Conservation (phyloP, 2,113 vertebrate species). For the Pleuronectes platessa region DNA sequence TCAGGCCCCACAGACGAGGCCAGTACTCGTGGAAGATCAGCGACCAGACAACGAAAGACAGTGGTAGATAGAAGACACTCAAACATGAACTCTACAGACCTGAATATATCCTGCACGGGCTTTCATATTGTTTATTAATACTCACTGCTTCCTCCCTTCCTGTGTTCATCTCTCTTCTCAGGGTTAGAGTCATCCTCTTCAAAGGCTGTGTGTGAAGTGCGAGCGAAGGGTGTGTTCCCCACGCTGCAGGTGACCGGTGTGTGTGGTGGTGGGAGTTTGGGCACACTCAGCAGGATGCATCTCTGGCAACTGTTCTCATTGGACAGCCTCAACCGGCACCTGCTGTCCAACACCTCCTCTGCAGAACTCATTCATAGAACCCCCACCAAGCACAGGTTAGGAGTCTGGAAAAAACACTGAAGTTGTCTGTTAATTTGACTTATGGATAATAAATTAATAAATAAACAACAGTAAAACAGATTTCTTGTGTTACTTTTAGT, state of each 20-base stretch:
- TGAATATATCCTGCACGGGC: background rate
- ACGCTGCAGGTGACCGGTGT: conserved; percentile 82
- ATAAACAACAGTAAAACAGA: too few relatives aligned
- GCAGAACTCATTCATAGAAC: conserved; percentile 83
- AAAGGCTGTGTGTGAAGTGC: conserved; percentile 80
- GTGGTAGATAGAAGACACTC: conserved; percentile 54
- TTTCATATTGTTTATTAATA: background rate
- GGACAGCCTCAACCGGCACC: conserved; percentile 85
- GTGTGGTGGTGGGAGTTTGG: conserved; percentile 77
- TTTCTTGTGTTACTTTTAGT: too few relatives aligned
- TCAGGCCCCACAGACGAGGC: conserved; percentile 73
- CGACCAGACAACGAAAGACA: conserved; percentile 78
- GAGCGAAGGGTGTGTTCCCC: conserved; percentile 84
- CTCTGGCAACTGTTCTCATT: conserved; percentile 91
- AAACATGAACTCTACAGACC: background rate
- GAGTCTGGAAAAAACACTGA: too few relatives aligned
- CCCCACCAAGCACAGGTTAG: conserved; percentile 86
- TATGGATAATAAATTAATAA: too few relatives aligned
- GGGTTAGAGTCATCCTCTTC: conserved; percentile 30
- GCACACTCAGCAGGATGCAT: conserved; percentile 81
- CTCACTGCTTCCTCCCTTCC: background rate
- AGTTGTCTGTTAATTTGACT: too few relatives aligned
- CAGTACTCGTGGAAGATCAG: conserved; percentile 87
- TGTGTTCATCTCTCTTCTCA: background rate
- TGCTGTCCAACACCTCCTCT: conserved; percentile 80